Conservation (phyloP, 1,140 invertebrate genomes). For the Dryas iulia region DNA sequence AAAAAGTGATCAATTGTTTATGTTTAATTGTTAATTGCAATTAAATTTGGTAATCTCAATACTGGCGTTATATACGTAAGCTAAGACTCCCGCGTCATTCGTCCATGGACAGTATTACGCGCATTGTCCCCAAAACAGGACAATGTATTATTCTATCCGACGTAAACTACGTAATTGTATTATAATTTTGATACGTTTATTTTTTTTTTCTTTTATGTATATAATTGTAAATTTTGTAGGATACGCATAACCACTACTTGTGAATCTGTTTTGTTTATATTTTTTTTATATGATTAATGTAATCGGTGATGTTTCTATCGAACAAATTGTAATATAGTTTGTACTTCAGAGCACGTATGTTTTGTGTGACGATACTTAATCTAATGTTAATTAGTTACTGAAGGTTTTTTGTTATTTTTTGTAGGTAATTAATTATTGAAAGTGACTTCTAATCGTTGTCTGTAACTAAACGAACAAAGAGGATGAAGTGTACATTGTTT, state of each 20-base stretch:
- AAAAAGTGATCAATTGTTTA: no score
- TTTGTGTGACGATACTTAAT: constrained; percentile 34
- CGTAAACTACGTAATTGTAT: constrained; percentile 50
- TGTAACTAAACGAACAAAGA: constrained; percentile 9
- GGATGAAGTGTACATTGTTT: not conserved
- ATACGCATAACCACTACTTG: constrained; percentile 52
- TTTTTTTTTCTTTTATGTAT: constrained; percentile 61
- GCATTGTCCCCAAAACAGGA: not conserved
- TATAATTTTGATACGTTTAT: constrained; percentile 72
- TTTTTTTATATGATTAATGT: constrained; percentile 44
- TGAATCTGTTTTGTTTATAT: constrained; percentile 69
- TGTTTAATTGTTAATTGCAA: no score
- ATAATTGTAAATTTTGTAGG: constrained; percentile 75
- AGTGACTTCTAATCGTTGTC: constrained; percentile 19
- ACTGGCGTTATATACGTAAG: constrained; percentile 42
- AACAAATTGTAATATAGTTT: constrained; percentile 36
- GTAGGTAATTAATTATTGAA: constrained; percentile 19
- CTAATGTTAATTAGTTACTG: constrained; percentile 32
- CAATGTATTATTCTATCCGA: not conserved
- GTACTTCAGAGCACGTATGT: constrained; percentile 25
- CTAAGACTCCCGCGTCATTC: constrained; percentile 37
- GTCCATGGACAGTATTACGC: constrained; percentile 56
- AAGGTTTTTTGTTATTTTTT: constrained; percentile 37
- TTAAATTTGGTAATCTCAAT: no score
- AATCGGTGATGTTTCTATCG: constrained; percentile 31